Base-by-base conservation (phyloP, 1,140 invertebrate species). In the Halictus rubicundus region DNA sequence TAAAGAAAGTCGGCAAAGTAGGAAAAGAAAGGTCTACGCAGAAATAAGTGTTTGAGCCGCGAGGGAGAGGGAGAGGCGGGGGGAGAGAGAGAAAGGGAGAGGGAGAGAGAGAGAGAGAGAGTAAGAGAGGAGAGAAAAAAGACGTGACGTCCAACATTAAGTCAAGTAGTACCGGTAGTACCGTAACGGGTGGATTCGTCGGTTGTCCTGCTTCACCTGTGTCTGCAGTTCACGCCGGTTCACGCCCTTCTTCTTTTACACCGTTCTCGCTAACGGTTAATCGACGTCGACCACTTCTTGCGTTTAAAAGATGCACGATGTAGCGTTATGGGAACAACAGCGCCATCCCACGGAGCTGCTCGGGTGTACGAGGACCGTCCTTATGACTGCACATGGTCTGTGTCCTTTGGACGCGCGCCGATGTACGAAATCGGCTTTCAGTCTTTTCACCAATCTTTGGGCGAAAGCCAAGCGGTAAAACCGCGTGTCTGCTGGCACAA, bases 251-350 rank as follows among this genome's bases (percentile, higher is more conserved):
- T 77, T 73, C 85, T 63, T 39, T 66, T 68, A 52, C 59, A 69
- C 52, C 70, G 70, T 68, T 64, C 80, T 59, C 60, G 57, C 74
- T 86, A 86, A 86, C 84, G 84, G 84, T 86, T 84, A 86, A 86
- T 86, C 75, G 80, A 77, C 80, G 68, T 63, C 80, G 70, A 69
- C 70, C 64, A 70, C 80, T 73, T 66, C 46, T 66, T 64, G 32
- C 60, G 73, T 66, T 60, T 52, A 37, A 69, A 52, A 52, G 71
- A 37, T 63, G 65, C 66, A 65, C n/a, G 32, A 32, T 32, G 32
- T 32, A 32, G 32, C 32, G 32, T 32, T 32, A 32, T 32, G 32
- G 32, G 32, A 32, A 32, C 32, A 32, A 32, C 32, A 32, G 5
- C 32, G 32, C 32, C 32, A 32, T 32, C 32, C 32, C 32, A 32